phyloP scores from a whole-genome alignment of 2,888 invertebrate species.

The Artemia sinica region DNA sequence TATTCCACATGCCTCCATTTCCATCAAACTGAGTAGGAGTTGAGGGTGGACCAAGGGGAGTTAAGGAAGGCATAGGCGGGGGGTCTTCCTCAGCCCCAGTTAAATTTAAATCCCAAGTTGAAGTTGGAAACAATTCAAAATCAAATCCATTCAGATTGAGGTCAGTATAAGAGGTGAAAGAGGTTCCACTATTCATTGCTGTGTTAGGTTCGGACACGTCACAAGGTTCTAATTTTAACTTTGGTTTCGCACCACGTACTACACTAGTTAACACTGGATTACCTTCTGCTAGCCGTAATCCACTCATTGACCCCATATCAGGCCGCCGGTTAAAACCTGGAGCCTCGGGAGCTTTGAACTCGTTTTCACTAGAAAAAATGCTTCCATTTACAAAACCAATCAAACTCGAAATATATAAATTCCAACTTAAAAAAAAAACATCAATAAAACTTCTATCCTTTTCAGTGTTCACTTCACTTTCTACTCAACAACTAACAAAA shows the following conservation, averaged over 20 bases:
- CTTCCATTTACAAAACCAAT: neutral
- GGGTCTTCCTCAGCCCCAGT: slow-evolving; percentile 24
- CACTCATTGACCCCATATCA: slow-evolving; percentile 6
- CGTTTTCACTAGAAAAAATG: neutral
- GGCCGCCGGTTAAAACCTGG: neutral
- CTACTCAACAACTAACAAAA: too few species aligned
- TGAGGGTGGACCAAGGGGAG: slow-evolving; percentile 14
- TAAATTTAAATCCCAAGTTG: slow-evolving; percentile 39
- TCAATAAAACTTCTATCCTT: too few species aligned
- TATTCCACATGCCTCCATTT: slow-evolving; percentile 14
- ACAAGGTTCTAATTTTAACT: slow-evolving; percentile 2
- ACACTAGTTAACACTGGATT: slow-evolving; percentile 22
- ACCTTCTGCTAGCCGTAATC: slow-evolving; percentile 14
- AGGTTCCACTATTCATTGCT: slow-evolving; percentile 14
- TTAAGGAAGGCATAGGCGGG: neutral
- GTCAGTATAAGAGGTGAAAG: slow-evolving; percentile 34
- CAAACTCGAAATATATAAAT: neutral
- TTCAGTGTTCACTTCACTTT: too few species aligned
- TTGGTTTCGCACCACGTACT: slow-evolving; percentile 18
- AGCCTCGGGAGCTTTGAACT: slow-evolving; percentile 5
- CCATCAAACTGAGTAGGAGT: neutral
- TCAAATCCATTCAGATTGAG: slow-evolving; percentile 39
- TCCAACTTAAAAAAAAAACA: too few species aligned
- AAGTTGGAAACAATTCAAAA: slow-evolving; percentile 42
- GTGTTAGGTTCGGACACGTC: slow-evolving; percentile 9